These are phyloP conservation scores for Lamprotornis superbus DNA, from an alignment of 2,113 vertebrate genomes.

Conservation along the genomic window DNA sequence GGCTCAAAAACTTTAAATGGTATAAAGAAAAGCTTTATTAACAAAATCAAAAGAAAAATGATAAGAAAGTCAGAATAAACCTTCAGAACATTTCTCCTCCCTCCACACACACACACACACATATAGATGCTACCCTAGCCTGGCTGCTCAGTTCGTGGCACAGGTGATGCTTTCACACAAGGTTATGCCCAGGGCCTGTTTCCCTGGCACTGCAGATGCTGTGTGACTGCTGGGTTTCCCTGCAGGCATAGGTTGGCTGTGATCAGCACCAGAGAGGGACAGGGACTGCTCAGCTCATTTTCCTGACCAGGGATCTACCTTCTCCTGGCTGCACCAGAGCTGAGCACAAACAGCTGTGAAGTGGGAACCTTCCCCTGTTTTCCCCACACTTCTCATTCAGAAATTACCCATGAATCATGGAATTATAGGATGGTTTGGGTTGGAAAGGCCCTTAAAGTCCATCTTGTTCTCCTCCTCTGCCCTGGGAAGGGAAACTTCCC, in stretches of 20 bases:
- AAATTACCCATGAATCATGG: neutral
- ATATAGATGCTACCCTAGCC: accelerated
- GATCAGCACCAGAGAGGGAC: neutral
- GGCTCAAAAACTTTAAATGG: too few species aligned
- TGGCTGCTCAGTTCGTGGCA: neutral
- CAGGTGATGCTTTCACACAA: neutral
- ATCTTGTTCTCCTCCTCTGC: neutral
- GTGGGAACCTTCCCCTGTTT: neutral
- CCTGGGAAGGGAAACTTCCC: neutral
- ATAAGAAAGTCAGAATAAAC: too few species aligned
- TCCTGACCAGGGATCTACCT: neutral
- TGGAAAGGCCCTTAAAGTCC: neutral
- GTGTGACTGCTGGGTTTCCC: accelerated
- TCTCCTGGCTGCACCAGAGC: neutral
- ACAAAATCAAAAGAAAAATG: too few species aligned
- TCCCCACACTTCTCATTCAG: neutral
- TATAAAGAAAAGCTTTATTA: too few species aligned
- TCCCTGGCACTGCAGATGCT: accelerated
- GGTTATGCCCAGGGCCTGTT: accelerated
- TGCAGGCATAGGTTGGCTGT: neutral
- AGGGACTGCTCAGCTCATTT: neutral
- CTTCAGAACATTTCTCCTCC: too few species aligned
- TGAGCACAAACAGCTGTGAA: neutral
- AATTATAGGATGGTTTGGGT: neutral
- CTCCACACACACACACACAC: too few species aligned